Evolutionary conservation across 1,140 invertebrate genomes (phyloP).

Genomic region (Neotoxoptera formosana): DNA sequence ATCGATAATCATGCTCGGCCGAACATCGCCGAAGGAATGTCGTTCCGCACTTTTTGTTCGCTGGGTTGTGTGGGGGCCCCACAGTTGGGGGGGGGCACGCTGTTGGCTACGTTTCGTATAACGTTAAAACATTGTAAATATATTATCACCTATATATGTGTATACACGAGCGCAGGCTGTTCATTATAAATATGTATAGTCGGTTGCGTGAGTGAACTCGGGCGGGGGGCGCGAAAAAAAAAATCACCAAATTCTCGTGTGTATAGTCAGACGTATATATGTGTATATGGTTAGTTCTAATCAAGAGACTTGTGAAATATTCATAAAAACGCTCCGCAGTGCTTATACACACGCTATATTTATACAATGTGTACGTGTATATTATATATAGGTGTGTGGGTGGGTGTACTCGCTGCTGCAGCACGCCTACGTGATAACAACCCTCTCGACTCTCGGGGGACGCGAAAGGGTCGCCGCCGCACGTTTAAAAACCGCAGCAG

Average conservation of each 20-base stretch:
- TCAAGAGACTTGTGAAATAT: conserved; percentile 49
- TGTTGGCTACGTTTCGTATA: too few species aligned
- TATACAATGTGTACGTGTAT: neutral
- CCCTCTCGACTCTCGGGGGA: conserved; percentile 30
- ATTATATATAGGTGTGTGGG: neutral
- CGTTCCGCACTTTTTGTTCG: neutral
- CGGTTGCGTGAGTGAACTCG: too few species aligned
- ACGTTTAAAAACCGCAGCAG: conserved; percentile 8
- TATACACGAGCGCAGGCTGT: neutral
- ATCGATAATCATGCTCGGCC: neutral
- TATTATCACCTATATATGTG: neutral
- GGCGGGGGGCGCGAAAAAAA: neutral
- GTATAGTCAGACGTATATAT: neutral
- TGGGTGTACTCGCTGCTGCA: neutral
- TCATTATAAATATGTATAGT: neutral
- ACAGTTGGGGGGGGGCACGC: too few species aligned
- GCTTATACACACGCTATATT: neutral
- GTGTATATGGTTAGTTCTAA: neutral
- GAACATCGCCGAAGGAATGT: neutral
- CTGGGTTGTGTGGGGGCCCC: too few species aligned
- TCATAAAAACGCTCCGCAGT: conserved; percentile 38
- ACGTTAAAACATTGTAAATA: neutral
- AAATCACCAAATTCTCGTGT: neutral
- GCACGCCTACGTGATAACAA: conserved; percentile 36
- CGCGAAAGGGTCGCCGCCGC: neutral